These are phyloP conservation scores for Sterrhoptilus dennistouni DNA, from an alignment of 2,113 vertebrate genomes.

Conservation along the genomic window DNA sequence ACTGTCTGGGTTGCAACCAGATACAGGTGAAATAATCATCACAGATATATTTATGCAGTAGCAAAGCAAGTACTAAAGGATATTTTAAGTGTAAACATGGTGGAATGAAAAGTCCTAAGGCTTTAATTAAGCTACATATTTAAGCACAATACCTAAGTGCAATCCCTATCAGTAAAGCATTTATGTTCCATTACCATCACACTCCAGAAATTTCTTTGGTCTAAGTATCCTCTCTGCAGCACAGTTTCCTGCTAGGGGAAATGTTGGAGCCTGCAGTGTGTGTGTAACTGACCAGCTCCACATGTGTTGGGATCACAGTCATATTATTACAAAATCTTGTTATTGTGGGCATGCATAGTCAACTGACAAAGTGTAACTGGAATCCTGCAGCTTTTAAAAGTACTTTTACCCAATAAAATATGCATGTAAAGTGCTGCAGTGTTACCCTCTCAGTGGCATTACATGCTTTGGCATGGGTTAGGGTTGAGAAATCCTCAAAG, in stretches of 20 bases:
- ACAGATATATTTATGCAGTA: neutral
- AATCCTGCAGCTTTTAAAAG: slow-evolving; percentile 15
- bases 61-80: neutral
- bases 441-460: neutral
- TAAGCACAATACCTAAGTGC: neutral
- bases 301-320: neutral
- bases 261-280: neutral
- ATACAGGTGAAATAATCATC: neutral
- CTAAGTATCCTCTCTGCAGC: neutral
- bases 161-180: neutral
- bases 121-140: neutral
- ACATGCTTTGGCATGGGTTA: neutral
- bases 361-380: slow-evolving; percentile 49
- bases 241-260: neutral
- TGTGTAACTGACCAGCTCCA: neutral
- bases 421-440: neutral
- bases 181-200: neutral
- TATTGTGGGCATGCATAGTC: neutral
- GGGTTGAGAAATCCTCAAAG: neutral
- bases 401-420: neutral
- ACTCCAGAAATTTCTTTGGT: neutral
- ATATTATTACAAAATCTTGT: neutral
- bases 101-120: neutral
- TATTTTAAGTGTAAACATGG: neutral
- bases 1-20: neutral